Base-by-base conservation (phyloP, 2,888 invertebrate species). In the Epistrophella euchroma region DNA sequence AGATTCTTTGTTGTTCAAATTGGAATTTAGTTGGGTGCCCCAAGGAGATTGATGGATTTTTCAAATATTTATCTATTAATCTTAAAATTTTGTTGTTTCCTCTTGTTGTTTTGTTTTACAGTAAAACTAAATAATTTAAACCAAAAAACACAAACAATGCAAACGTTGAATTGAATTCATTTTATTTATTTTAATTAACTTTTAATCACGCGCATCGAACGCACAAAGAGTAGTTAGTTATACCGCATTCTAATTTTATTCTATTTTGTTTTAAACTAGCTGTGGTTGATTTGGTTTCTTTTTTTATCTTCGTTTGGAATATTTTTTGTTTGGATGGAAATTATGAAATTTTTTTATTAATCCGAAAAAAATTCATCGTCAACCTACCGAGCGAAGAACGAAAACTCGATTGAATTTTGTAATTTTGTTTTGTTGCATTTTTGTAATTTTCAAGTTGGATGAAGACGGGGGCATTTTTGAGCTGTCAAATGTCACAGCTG, bases 341-440 rank as follows among this genome's bases (percentile, higher is more conserved):
- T 55, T 71, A 56, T 56, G 50, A 50, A 71, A 56, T 43, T 1
- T 47, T 56, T 22, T 25, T 47, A 55, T 47, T 47, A 58, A 56
- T 71, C 76, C 70, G 76, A 64, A 58, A 50, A 73, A 81, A 71
- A 75, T 50, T 47, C 81, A 71, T 64, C 81, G 43, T 64, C 75
- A 32, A 71, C 81, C 75, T 64, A 56, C 64, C 81, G 71, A 71
- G 62, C n/a, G 76, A 56, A 76, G 64, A 76, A 76, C 81, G 32
- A 71, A 76, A 81, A 81, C 81, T 81, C 81, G 81, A 81, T 81
- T 81, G 70, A 81, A 28, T 45, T 81, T 28, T 75, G 56, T 56
- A 81, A 37, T 45, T 81, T 28, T 76, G 64, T 64, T 81, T 64
- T 75, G 81, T 75, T 71, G 70, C 15, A 56, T 56, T 80, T 62